Conservation (phyloP, 2,888 invertebrate species). For the Penaeus monodon region DNA sequence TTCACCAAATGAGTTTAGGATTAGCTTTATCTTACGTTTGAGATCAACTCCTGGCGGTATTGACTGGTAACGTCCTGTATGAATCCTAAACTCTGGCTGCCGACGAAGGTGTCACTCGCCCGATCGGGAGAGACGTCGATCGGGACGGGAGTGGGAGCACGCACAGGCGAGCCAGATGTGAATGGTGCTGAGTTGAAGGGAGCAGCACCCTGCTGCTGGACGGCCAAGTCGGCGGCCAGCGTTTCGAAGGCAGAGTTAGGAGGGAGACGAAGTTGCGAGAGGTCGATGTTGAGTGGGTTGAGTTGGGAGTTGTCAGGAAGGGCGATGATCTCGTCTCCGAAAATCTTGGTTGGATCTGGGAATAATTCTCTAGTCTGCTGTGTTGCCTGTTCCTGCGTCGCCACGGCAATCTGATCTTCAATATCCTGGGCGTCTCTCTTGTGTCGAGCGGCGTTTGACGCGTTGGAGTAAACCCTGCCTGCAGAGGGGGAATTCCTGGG, state of each 20-base stretch:
- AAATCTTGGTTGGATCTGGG: slow-evolving; percentile 9
- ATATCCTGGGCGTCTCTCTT: not conserved
- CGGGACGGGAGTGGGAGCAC: not conserved
- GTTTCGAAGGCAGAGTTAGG: slow-evolving; percentile 29
- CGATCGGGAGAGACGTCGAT: not conserved
- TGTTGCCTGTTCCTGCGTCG: not conserved
- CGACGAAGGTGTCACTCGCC: not conserved
- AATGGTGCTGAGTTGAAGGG: not conserved
- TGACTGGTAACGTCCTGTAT: slow-evolving; percentile 38
- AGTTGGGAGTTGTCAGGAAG: slow-evolving; percentile 4
- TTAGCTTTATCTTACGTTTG: slow-evolving; percentile 23
- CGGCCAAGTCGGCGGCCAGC: slow-evolving; percentile 9
- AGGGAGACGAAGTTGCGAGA: not conserved
- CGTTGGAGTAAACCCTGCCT: slow-evolving; percentile 22
- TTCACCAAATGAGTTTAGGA: not conserved
- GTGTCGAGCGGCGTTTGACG: not conserved
- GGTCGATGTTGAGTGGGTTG: not conserved
- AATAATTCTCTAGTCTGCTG: slow-evolving; percentile 37
- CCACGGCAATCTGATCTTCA: slow-evolving; percentile 32
- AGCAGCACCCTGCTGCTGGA: not conserved
- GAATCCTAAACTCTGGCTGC: slow-evolving; percentile 6
- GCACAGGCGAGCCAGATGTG: not conserved
- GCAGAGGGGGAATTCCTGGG: slow-evolving; percentile 33
- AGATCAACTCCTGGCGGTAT: slow-evolving; percentile 1
- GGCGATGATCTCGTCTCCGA: slow-evolving; percentile 3